A percentile compares a stretch with the other conserved stretches of the same genome.
Conservation (phyloP, 2,797 vertebrate species). For the Rhinophrynus dorsalis region DNA sequence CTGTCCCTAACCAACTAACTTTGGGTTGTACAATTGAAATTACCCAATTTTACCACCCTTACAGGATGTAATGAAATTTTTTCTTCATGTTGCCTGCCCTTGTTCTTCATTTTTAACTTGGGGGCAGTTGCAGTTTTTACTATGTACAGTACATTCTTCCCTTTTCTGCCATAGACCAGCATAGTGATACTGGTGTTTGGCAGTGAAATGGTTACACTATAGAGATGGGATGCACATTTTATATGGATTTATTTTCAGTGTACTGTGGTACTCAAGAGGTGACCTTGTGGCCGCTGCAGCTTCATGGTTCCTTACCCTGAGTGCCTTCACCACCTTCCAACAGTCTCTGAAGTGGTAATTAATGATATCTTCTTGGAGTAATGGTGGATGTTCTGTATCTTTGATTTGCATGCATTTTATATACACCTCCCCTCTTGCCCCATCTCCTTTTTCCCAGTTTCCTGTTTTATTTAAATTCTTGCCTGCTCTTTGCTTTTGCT, state of each 20-base stretch:
- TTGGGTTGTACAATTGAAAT: background rate
- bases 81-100: background rate
- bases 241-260: background rate
- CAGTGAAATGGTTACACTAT: background rate
- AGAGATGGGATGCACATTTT: slow-evolving; percentile 6
- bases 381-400: slow-evolving; percentile 38
- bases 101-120: background rate
- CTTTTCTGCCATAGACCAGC: background rate
- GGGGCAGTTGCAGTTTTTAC: background rate
- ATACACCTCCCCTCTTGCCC: slow-evolving; percentile 20
- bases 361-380: slow-evolving; percentile 49
- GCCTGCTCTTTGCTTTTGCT: background rate
- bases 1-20: background rate
- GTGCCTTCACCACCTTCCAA: slow-evolving; percentile 39
- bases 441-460: background rate
- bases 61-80: background rate
- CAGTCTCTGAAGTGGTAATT: slow-evolving; percentile 31
- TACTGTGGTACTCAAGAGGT: slow-evolving; percentile 1
- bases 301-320: background rate
- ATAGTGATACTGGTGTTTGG: background rate
- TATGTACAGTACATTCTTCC: background rate
- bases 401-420: slow-evolving; percentile 49
- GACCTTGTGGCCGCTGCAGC: background rate
- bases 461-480: background rate
- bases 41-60: background rate